A percentile compares a stretch with the other conserved stretches of the same genome.
Evolutionary conservation across 2,113 vertebrate genomes (phyloP).

Genomic region (Dipodomys merriami): DNA sequence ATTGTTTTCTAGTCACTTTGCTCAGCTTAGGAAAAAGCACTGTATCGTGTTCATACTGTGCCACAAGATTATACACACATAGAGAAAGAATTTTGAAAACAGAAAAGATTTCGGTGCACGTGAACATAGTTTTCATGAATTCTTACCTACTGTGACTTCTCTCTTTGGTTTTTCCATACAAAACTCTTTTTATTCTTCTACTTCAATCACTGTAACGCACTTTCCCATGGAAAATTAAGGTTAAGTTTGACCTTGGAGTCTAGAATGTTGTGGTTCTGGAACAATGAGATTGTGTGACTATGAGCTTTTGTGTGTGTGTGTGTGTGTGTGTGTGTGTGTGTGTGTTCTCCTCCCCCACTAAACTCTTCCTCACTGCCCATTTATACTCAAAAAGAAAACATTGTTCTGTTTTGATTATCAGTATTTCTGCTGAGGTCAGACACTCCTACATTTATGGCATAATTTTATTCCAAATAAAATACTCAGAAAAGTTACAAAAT

Average conservation of each 20-base stretch:
- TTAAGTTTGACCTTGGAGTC: not conserved
- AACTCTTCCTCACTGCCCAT: not conserved
- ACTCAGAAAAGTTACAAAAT: not conserved
- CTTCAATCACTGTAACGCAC: not conserved
- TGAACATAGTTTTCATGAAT: not conserved
- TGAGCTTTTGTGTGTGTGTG: not conserved
- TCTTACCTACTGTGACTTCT: not conserved
- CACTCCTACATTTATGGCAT: not conserved
- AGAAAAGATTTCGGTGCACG: not conserved
- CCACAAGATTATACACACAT: not conserved
- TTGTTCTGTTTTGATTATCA: not conserved
- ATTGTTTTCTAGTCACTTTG: not conserved
- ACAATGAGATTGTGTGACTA: not conserved
- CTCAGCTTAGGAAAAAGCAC: not conserved
- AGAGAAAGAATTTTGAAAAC: constrained; percentile 8
- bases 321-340: not conserved
- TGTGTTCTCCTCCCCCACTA: not conserved
- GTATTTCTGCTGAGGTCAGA: not conserved
- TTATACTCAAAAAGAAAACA: not conserved
- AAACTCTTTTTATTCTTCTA: not conserved
- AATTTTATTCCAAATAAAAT: constrained; percentile 34
- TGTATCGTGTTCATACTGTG: not conserved
- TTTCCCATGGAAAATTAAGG: not conserved
- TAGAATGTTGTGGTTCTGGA: not conserved
- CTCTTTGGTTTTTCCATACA: not conserved